Conservation (phyloP, 2,888 invertebrate species). For the Serripes groenlandicus region DNA sequence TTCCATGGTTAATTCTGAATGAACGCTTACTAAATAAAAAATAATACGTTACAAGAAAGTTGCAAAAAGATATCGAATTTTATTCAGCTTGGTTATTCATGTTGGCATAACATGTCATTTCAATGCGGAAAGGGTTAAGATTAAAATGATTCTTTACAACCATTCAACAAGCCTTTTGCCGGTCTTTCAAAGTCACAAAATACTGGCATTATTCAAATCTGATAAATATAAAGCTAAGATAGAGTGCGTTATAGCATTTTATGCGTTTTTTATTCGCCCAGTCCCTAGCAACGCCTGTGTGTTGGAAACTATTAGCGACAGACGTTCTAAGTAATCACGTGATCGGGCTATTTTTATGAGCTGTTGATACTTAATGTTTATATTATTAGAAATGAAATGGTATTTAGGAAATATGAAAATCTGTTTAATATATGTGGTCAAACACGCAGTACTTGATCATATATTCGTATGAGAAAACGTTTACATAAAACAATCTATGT, state of each 20-base stretch:
- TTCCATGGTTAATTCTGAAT: too few relatives aligned
- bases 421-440: too few relatives aligned
- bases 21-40: too few relatives aligned
- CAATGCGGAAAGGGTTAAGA: slow-evolving; percentile 6
- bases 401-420: too few relatives aligned
- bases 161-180: slow-evolving; percentile 5
- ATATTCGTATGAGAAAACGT: too few relatives aligned
- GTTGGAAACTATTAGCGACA: slow-evolving; percentile 47
- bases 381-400: too few relatives aligned
- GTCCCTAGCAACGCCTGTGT: slow-evolving; percentile 45
- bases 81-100: too few relatives aligned
- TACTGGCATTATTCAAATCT: slow-evolving; percentile 60
- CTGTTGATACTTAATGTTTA: not conserved
- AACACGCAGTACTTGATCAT: too few relatives aligned
- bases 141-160: slow-evolving; percentile 11
- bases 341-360: not conserved
- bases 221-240: slow-evolving; percentile 59
- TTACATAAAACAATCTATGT: too few relatives aligned
- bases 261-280: slow-evolving; percentile 54
- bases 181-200: slow-evolving; percentile 30
- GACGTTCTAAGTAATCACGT: slow-evolving; percentile 28
- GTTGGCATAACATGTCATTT: too few relatives aligned
- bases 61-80: too few relatives aligned
- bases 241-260: slow-evolving; percentile 55
- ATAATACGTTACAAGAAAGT: too few relatives aligned